These are phyloP conservation scores for Tribolium freemani DNA, from an alignment of 2,888 invertebrate species.

Conservation along the genomic window DNA sequence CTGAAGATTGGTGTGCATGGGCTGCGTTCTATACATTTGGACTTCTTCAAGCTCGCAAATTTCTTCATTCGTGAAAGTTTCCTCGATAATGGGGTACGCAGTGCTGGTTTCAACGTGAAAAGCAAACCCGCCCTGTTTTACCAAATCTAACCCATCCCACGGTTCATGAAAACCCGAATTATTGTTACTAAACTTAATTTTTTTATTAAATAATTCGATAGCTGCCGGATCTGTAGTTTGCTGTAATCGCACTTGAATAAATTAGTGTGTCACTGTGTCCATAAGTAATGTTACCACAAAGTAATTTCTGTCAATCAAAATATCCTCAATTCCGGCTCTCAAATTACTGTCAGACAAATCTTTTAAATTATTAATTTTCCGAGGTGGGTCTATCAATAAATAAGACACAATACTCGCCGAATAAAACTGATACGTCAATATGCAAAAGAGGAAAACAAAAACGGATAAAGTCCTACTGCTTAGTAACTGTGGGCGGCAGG, in stretches of 20 bases:
- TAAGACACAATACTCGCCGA: slow-evolving; percentile 79
- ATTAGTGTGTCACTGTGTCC: too few species aligned
- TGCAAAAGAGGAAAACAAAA: slow-evolving; percentile 69
- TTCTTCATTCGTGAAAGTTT: slow-evolving; percentile 75
- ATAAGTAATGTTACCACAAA: slow-evolving; percentile 70
- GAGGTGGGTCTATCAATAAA: slow-evolving; percentile 74
- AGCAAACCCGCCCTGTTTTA: slow-evolving; percentile 78
- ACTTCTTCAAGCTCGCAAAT: slow-evolving; percentile 79
- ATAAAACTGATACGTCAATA: slow-evolving; percentile 78
- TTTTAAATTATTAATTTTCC: slow-evolving; percentile 73
- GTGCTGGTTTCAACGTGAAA: slow-evolving; percentile 78
- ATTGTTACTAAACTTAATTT: slow-evolving; percentile 66
- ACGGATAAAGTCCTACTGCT: slow-evolving; percentile 59
- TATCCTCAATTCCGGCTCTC: slow-evolving; percentile 75
- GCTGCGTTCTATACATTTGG: slow-evolving; percentile 74
- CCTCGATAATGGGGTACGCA: slow-evolving; percentile 78
- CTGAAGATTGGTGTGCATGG: slow-evolving; percentile 71
- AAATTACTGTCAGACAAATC: slow-evolving; percentile 74
- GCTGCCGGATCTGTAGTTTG: slow-evolving; percentile 76
- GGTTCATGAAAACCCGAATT: slow-evolving; percentile 70
- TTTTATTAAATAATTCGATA: slow-evolving; percentile 72
- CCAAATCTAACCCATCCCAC: slow-evolving; percentile 72
- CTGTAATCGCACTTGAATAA: slow-evolving; percentile 64
- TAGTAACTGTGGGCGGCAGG: slow-evolving; percentile 53
- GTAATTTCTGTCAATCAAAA: slow-evolving; percentile 75